Percentiles rank a stretch among this genome's conserved stretches.
Evolutionary conservation across 2,797 vertebrate species (phyloP).

Genomic region (Erpetoichthys calabaricus): DNA sequence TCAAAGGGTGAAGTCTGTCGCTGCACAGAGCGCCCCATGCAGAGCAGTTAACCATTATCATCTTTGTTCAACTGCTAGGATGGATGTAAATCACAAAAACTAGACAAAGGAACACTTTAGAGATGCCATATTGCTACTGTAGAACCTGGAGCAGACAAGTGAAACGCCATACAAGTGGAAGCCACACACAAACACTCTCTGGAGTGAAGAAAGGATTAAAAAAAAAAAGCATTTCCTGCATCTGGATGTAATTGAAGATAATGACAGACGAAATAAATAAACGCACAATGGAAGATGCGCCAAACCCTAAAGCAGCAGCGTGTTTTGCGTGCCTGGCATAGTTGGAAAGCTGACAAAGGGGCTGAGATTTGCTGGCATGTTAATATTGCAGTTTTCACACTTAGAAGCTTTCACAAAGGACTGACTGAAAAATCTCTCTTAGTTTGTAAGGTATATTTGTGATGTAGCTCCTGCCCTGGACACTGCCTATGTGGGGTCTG

Average conservation of each 20-base stretch:
- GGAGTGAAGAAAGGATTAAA: slow-evolving; percentile 1
- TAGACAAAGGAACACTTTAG: too few species aligned
- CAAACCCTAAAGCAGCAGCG: neutral
- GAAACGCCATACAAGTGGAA: neutral
- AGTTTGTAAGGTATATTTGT: too few species aligned
- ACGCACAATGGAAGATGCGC: neutral
- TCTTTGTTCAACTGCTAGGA: too few species aligned
- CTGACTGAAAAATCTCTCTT: neutral
- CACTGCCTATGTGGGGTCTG: too few species aligned
- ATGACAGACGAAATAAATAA: slow-evolving; percentile 6
- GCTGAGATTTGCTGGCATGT: neutral
- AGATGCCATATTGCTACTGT: too few species aligned
- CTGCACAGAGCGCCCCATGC: too few species aligned
- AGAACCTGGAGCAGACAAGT: neutral
- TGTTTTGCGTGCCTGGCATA: slow-evolving; percentile 1
- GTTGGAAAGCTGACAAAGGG: neutral
- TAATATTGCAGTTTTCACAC: neutral
- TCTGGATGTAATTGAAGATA: slow-evolving; percentile 13
- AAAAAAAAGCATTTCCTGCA: slow-evolving; percentile 5
- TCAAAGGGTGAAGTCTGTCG: too few species aligned
- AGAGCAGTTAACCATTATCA: too few species aligned
- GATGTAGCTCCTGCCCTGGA: too few species aligned
- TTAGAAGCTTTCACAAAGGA: neutral
- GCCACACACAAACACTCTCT: slow-evolving; percentile 5
- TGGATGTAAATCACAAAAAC: too few species aligned